phyloP scores from a whole-genome alignment of 2,797 vertebrate genomes.

The Lacerta bilineata region DNA sequence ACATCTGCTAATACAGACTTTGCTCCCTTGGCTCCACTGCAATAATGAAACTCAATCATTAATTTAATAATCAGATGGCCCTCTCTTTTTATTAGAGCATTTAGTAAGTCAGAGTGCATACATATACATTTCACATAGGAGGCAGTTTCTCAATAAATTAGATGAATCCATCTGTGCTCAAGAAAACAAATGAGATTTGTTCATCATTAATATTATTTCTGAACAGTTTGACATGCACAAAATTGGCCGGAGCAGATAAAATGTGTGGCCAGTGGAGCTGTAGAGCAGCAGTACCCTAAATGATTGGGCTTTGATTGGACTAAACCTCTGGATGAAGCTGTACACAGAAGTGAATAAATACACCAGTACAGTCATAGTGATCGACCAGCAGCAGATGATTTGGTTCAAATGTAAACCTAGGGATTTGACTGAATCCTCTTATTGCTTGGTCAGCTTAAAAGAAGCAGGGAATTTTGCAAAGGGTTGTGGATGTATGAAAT shows the following conservation, averaged over 20 bases:
- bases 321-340: background rate
- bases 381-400: background rate
- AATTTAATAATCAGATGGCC: conserved; percentile 65
- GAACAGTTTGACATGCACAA: conserved; percentile 49
- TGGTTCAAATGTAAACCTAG: background rate
- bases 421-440: background rate
- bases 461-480: background rate
- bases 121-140: conserved; percentile 48
- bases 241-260: conserved; percentile 59
- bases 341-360: conserved; percentile 16
- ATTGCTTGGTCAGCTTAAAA: background rate
- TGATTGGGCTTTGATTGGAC: conserved; percentile 40
- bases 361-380: background rate
- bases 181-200: conserved; percentile 66
- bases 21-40: conserved; percentile 63
- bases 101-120: conserved; percentile 66
- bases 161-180: conserved; percentile 57
- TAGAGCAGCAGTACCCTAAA: conserved; percentile 50
- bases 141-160: conserved; percentile 70
- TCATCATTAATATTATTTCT: conserved; percentile 63
- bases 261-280: conserved; percentile 49
- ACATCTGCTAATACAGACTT: conserved; percentile 57
- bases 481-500: background rate
- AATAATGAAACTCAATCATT: conserved; percentile 61
- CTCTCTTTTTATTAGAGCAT: conserved; percentile 65